These are phyloP conservation scores for Geophilus truncorum DNA, from an alignment of 2,888 invertebrate species.

Conservation along the genomic window DNA sequence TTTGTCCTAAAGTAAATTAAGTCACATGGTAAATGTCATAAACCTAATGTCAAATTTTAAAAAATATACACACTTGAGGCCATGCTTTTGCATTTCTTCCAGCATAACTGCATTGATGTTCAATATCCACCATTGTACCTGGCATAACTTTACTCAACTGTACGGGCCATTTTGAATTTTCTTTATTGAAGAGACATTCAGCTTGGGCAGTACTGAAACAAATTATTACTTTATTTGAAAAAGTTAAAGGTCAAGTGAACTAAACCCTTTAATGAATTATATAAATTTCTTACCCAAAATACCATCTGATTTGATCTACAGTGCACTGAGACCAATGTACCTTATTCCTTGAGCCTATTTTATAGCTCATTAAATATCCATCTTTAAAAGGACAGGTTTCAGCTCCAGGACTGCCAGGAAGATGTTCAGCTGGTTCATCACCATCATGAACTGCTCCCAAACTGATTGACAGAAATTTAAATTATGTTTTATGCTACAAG, in stretches of 20 bases:
- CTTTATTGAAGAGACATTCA: neutral
- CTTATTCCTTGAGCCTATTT: neutral
- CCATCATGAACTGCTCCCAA: slow-evolving; percentile 17
- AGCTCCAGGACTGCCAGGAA: neutral
- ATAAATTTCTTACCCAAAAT: neutral
- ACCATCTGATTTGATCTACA: neutral
- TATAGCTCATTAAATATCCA: slow-evolving; percentile 25
- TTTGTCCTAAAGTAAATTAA: neutral
- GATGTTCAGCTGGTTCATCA: neutral
- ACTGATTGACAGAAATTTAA: neutral
- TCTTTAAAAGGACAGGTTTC: neutral
- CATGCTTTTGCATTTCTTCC: neutral
- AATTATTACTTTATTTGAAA: neutral
- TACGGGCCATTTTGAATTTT: neutral
- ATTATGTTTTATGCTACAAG: neutral
- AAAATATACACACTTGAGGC: neutral
- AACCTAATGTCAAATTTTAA: neutral
- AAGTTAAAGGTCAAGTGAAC: neutral
- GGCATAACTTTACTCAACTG: neutral
- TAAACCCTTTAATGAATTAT: neutral
- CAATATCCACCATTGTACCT: neutral
- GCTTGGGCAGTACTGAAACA: neutral
- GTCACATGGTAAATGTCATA: no score
- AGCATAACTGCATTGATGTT: neutral
- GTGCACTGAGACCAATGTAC: slow-evolving; percentile 19